Percentiles rank a stretch among this genome's conserved stretches.
Evolutionary conservation across 2,888 invertebrate genomes (phyloP).

Genomic region (Herminia tarsipennalis): DNA sequence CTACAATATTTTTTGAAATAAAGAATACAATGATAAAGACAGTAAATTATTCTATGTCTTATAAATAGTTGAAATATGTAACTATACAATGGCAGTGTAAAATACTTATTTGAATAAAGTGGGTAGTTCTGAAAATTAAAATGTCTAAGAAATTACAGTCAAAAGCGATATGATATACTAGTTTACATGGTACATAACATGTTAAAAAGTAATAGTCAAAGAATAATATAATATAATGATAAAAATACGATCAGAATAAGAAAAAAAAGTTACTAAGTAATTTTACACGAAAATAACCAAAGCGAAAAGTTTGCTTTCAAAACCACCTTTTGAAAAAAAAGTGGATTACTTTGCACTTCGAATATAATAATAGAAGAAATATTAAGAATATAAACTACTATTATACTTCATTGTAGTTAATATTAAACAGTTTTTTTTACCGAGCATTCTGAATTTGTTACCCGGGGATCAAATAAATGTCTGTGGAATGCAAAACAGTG

Average conservation of each 20-base stretch:
- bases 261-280: no score
- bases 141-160: conserved; percentile 15
- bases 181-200: background rate
- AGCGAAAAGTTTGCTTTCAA: no score
- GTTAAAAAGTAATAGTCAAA: background rate
- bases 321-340: no score
- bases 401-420: no score
- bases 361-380: no score
- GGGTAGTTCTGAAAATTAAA: background rate
- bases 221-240: background rate
- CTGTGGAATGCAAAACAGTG: no score
- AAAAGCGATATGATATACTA: conserved; percentile 4
- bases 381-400: no score
- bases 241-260: background rate
- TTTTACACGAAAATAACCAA: no score
- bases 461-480: no score
- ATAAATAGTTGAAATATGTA: conserved; percentile 40
- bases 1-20: conserved; percentile 14
- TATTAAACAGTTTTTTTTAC: no score
- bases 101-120: conserved; percentile 4
- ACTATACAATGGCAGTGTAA: conserved; percentile 59
- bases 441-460: no score
- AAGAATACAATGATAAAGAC: conserved; percentile 5
- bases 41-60: conserved; percentile 20
- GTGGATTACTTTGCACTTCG: no score